Evolutionary conservation across 2,797 vertebrate genomes (phyloP).

Genomic region (Buceros bicornis): DNA sequence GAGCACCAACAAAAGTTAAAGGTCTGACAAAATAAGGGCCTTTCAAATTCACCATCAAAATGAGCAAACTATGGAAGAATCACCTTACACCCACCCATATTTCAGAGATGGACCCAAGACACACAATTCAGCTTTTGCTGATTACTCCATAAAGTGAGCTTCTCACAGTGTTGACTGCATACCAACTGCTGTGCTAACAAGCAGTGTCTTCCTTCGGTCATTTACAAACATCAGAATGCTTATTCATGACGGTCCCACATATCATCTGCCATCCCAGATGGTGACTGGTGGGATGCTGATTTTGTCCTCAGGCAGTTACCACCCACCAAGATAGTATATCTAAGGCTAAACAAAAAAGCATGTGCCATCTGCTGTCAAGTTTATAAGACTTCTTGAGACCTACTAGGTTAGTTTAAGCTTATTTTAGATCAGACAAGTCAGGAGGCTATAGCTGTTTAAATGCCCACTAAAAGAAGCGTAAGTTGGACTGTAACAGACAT

Average conservation of each 20-base stretch:
- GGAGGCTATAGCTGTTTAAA: background rate
- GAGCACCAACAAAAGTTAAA: background rate
- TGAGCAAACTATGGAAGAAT: background rate
- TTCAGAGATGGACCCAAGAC: background rate
- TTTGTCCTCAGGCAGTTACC: constrained; percentile 68
- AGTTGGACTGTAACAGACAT: background rate
- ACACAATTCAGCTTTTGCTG: background rate
- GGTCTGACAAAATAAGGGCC: background rate
- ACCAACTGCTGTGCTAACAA: constrained; percentile 39
- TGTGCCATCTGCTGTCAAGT: constrained; percentile 66
- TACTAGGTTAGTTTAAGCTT: constrained; percentile 3
- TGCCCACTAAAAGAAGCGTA: background rate
- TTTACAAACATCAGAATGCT: constrained; percentile 71
- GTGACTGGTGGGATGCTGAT: constrained; percentile 71
- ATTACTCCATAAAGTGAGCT: background rate
- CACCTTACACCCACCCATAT: background rate
- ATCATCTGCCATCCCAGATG: constrained; percentile 72
- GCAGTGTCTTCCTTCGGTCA: constrained; percentile 59
- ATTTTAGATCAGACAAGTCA: constrained; percentile 10
- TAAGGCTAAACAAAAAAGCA: constrained; percentile 67
- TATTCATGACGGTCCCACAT: constrained; percentile 67
- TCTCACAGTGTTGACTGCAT: background rate
- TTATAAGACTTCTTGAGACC: constrained; percentile 18
- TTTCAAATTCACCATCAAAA: background rate
- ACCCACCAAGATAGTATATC: constrained; percentile 62